phyloP scores from a whole-genome alignment of 1,140 invertebrate genomes.

The Heterodera carotae region DNA sequence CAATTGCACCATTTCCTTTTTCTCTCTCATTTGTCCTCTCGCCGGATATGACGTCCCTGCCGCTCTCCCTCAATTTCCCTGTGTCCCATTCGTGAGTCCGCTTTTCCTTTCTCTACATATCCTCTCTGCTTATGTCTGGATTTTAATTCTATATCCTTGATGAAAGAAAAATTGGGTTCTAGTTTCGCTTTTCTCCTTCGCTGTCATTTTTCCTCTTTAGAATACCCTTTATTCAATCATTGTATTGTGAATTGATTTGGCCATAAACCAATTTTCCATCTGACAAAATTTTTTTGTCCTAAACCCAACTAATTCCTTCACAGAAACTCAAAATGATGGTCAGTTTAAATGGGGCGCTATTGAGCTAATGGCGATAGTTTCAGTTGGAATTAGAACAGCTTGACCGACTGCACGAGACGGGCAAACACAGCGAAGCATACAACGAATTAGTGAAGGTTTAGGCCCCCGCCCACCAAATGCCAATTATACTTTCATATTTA shows the following conservation, averaged over 20 bases:
- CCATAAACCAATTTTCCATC: neutral
- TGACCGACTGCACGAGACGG: slow-evolving; percentile 26
- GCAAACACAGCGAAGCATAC: slow-evolving; percentile 21
- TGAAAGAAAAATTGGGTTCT: too few species aligned
- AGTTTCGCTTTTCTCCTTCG: neutral
- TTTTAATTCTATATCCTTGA: too few species aligned
- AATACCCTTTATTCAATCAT: neutral
- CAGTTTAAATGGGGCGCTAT: neutral
- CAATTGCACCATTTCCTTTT: too few species aligned
- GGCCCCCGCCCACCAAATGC: neutral
- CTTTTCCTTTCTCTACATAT: too few species aligned
- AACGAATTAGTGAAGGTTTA: slow-evolving; percentile 13
- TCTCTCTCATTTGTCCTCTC: too few species aligned
- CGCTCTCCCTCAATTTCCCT: too few species aligned
- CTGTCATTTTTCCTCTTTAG: neutral
- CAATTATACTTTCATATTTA: neutral
- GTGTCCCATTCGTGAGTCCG: too few species aligned
- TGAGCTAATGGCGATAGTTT: neutral
- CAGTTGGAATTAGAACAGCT: slow-evolving; percentile 21
- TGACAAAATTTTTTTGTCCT: slow-evolving; percentile 9
- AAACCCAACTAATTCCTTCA: neutral
- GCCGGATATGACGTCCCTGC: too few species aligned
- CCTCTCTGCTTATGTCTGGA: too few species aligned
- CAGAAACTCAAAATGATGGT: slow-evolving; percentile 21
- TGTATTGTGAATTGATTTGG: too few species aligned